phyloP scores from a whole-genome alignment of 2,113 vertebrate genomes.

The Tor tambroides region DNA sequence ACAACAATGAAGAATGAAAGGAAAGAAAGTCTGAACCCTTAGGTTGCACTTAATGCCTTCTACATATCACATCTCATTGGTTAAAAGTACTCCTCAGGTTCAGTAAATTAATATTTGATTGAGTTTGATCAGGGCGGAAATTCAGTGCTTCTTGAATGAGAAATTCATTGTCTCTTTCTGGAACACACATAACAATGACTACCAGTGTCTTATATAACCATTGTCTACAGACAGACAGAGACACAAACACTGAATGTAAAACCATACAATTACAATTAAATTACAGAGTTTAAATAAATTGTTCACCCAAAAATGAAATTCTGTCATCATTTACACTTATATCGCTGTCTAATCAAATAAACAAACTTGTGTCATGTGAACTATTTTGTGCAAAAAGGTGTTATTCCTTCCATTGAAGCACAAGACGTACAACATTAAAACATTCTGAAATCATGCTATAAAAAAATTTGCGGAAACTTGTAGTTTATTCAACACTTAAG shows the following conservation, averaged over 20 bases:
- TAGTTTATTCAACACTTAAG: neutral
- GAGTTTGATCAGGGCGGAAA: slow-evolving; percentile 31
- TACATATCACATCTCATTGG: slow-evolving; percentile 47
- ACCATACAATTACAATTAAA: too few species aligned
- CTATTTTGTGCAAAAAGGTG: neutral
- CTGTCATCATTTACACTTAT: neutral
- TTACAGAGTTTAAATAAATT: neutral
- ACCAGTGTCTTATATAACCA: neutral
- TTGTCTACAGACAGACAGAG: neutral
- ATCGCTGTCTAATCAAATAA: neutral
- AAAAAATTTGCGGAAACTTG: neutral
- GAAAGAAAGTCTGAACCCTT: slow-evolving; percentile 36
- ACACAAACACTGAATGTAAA: neutral
- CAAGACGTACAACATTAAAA: neutral
- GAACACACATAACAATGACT: neutral
- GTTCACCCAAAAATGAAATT: neutral
- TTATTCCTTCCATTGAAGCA: neutral
- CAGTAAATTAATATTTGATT: slow-evolving; percentile 54
- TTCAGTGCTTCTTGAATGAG: slow-evolving; percentile 24
- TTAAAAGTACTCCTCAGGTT: slow-evolving; percentile 49
- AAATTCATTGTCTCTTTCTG: slow-evolving; percentile 22
- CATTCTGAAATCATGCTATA: neutral
- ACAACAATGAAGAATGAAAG: slow-evolving; percentile 34
- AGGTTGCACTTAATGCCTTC: slow-evolving; percentile 32
- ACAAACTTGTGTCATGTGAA: neutral